phyloP scores from a whole-genome alignment of 2,113 vertebrate genomes.

The Leuciscus idus region DNA sequence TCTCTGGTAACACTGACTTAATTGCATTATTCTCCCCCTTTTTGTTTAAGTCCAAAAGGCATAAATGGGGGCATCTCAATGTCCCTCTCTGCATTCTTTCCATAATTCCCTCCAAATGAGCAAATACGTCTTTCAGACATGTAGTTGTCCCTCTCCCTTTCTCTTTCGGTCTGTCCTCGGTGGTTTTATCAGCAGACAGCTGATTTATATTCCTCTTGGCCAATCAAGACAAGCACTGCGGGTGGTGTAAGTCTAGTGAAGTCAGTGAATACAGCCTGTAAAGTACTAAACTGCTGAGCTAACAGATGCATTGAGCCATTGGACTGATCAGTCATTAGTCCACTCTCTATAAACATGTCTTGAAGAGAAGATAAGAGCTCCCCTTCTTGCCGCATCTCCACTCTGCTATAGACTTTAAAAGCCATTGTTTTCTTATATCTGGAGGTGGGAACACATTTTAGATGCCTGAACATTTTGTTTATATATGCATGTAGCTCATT shows the following conservation, averaged over 20 bases:
- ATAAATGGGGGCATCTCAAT: not conserved
- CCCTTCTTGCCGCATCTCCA: slow-evolving; percentile 4
- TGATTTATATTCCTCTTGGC: slow-evolving; percentile 53
- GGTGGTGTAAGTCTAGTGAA: slow-evolving; percentile 46
- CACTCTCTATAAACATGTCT: slow-evolving; percentile 8
- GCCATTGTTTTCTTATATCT: not conserved
- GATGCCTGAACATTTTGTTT: not conserved
- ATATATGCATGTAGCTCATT: not conserved
- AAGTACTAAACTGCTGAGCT: slow-evolving; percentile 37
- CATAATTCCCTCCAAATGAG: slow-evolving; percentile 50
- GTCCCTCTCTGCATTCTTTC: slow-evolving; percentile 25
- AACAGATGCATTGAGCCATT: slow-evolving; percentile 24
- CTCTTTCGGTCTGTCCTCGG: not conserved
- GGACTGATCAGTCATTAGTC: slow-evolving; percentile 30
- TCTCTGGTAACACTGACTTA: slow-evolving; percentile 17
- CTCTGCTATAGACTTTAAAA: not conserved
- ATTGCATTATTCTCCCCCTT: slow-evolving; percentile 22
- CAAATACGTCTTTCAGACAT: slow-evolving; percentile 46
- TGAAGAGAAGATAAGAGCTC: slow-evolving; percentile 21
- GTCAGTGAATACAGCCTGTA: slow-evolving; percentile 39
- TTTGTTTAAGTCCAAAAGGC: slow-evolving; percentile 34
- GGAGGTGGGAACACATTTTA: not conserved
- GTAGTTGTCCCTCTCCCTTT: slow-evolving; percentile 29
- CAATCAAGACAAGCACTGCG: slow-evolving; percentile 45
- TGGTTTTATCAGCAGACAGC: slow-evolving; percentile 46